Evolutionary conservation across 1,140 invertebrate species (phyloP), one percentile per base, ranked within the genome.

Genomic region (Lepidotrigona ventralis): DNA sequence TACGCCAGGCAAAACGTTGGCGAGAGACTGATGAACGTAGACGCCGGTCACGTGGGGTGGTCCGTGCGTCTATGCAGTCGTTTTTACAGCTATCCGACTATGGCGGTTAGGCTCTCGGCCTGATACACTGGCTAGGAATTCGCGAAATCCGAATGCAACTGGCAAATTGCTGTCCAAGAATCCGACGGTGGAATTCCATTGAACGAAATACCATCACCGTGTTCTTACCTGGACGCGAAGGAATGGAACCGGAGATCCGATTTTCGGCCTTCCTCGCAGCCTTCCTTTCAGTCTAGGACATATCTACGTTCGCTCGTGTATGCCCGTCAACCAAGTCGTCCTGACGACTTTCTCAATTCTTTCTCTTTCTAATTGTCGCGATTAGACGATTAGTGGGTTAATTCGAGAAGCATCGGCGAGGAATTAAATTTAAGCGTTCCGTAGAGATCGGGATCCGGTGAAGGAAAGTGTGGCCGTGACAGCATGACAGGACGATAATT

Each of bases 131-230:
- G 88, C 91, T 93, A 93, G 92, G 90, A 93, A 92, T 93, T 92
- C 92, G 86, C 90, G 91, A 93, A 93, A 93, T 92, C 89, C 90
- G 88, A 93, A 92, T 85, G 90, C 92, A 92, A 92, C 92, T 92
- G 91, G 92, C 92, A 93, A 93, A 93, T 93, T 92, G 90, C 88
- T 60, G 90, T 85, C 85, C 84, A 86, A 92, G 91, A 92, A 92
- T 90, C 85, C 88, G 89, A 91, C 88, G 90, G 87, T 91, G 92
- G 91, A 88, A 93, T 93, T 91, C 91, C 86, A 91, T 91, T 91
- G 84, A 90, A 91, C 91, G 91, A 87, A 92, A 93, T 93, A 91
- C 91, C 92, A 86, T 85, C 87, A 90, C 79, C 77, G 88, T 88
- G 91, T 93, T 92, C 91, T 90, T 89, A 89, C 88, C 85, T 89